Conservation (phyloP, 2,797 vertebrate genomes). For the Galagoides demidoff region DNA sequence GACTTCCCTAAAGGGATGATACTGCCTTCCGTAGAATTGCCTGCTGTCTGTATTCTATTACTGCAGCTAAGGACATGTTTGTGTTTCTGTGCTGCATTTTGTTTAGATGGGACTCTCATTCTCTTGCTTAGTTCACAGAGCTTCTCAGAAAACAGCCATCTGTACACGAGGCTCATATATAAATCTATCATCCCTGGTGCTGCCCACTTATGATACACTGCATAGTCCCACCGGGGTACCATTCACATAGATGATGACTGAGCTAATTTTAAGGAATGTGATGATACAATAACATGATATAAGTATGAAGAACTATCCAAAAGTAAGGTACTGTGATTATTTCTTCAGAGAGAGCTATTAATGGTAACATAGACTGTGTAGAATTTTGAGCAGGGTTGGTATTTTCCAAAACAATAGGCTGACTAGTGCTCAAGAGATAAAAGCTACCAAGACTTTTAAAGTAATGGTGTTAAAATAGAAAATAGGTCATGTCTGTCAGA, state of each 20-base stretch:
- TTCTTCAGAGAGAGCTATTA: conserved; percentile 2
- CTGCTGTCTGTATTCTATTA: background rate
- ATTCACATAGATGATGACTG: background rate
- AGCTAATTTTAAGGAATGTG: background rate
- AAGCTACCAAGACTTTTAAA: conserved; percentile 27
- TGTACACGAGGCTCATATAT: background rate
- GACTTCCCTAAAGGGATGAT: background rate
- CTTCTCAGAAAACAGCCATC: background rate
- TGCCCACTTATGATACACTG: background rate
- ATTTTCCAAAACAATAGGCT: conserved; percentile 50
- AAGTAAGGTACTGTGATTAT: background rate
- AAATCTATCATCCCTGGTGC: background rate
- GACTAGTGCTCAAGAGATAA: background rate
- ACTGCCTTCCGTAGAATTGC: background rate
- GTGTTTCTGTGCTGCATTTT: background rate
- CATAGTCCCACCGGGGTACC: background rate
- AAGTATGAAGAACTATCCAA: background rate
- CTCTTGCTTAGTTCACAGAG: background rate
- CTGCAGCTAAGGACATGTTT: background rate
- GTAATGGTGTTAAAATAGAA: conserved; percentile 26
- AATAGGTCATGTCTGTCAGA: conserved; percentile 30
- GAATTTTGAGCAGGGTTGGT: conserved; percentile 16
- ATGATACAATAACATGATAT: background rate
- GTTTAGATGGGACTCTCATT: background rate
- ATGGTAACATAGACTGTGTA: background rate